Evolutionary conservation across 2,113 vertebrate genomes (phyloP), one percentile per base, ranked within the genome.

Genomic region (Urocolius indicus): DNA sequence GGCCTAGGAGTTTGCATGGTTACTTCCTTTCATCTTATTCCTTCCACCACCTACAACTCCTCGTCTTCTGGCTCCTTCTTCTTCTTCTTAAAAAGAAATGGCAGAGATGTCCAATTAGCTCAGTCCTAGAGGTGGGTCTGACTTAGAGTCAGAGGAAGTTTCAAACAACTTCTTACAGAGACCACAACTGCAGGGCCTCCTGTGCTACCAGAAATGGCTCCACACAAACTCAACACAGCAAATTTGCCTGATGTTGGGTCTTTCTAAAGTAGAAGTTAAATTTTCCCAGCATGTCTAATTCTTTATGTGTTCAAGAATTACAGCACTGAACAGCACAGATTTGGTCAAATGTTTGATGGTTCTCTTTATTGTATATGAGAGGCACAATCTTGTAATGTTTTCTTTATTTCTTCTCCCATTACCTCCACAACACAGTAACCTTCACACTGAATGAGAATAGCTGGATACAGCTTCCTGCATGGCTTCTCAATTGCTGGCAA

Each of bases 371-470:
- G 24, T 38, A 34, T 27, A 21, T 41, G 32, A 84, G 12, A 84
- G 14, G 16, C 36, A 81, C 1, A 90, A 16, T 65, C 59, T 84
- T 65, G 23, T 29, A 91, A 57, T 9, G 1, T 61, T 84, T 87
- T 72, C 52, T 32, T 84, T 66, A 71, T 75, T 89, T 87, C 57
- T 57, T 66, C 61, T 90, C 48, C 80, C 30, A 49, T 49, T 90
- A 46, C 65, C 80, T 93, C 76, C 76, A 71, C 45, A 86, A 62
- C 75, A 83, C 62, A 59, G 82, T 96, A 96, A 96, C 93, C 95
- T 94, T 96, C 95, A 95, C 93, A 95, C 58, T 77, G 65, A 86
- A 87, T 92, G 94, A 94, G 87, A 96, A 95, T 96, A 95, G 94
- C 92, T 96, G 90, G 94, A 96, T 92, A 80, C 76, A 88, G 75